Percentiles rank a stretch among this genome's conserved stretches.
phyloP scores from a whole-genome alignment of 2,113 vertebrate genomes.

The Oreotrochilus melanogaster region DNA sequence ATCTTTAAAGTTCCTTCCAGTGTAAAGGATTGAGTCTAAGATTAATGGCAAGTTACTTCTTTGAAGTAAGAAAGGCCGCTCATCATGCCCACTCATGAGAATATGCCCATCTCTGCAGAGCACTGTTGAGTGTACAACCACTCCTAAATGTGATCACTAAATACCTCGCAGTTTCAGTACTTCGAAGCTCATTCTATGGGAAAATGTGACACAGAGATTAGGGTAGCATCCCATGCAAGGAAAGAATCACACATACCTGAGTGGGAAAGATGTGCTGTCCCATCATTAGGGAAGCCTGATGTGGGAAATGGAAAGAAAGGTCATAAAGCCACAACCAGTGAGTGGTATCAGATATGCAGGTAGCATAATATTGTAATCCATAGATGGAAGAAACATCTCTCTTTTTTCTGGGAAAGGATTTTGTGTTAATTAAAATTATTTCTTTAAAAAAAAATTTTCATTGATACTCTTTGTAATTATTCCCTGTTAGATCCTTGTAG shows the following conservation, averaged over 20 bases:
- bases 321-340: background rate
- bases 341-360: background rate
- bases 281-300: background rate
- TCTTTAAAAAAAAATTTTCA: background rate
- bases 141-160: background rate
- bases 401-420: background rate
- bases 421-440: background rate
- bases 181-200: background rate
- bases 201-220: background rate
- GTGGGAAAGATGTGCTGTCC: background rate
- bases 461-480: background rate
- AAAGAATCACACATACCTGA: no score
- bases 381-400: background rate
- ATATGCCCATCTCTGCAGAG: background rate
- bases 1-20: no score
- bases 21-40: no score
- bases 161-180: background rate
- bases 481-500: background rate
- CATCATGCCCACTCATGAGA: fast-evolving
- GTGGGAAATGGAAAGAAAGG: background rate
- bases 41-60: background rate
- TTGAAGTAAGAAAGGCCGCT: background rate
- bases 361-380: background rate
- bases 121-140: background rate
- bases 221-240: background rate